These are phyloP conservation scores for Osmerus mordax DNA, from an alignment of 2,113 vertebrate species.

Conservation along the genomic window DNA sequence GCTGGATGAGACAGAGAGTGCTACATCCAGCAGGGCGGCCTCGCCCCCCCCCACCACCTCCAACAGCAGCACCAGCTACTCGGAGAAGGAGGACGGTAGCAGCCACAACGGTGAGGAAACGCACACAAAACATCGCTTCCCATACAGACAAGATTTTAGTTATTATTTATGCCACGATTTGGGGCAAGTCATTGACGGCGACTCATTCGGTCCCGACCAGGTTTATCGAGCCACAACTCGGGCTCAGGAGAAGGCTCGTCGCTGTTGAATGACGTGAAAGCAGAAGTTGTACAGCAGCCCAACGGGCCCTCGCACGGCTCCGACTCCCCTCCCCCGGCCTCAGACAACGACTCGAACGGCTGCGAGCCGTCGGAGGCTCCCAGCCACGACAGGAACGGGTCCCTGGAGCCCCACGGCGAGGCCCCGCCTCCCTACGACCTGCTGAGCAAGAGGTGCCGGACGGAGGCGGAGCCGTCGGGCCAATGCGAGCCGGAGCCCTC, in stretches of 20 bases:
- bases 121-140: not conserved
- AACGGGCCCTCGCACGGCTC: conserved; percentile 73
- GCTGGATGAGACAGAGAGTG: conserved; percentile 88
- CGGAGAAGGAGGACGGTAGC: conserved; percentile 82
- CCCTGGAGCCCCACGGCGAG: conserved; percentile 53
- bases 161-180: too few relatives aligned
- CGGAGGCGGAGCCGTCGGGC: conserved; percentile 51
- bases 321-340: conserved; percentile 49
- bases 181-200: too few relatives aligned
- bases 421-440: conserved; percentile 34
- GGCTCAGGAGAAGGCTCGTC: conserved; percentile 45
- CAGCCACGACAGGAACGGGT: conserved; percentile 67
- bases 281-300: conserved; percentile 70
- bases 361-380: conserved; percentile 69
- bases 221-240: conserved; percentile 74
- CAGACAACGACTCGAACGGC: conserved; percentile 80
- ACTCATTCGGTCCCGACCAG: conserved; percentile 54
- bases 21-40: conserved; percentile 82
- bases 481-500: conserved; percentile 53
- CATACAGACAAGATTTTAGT: not conserved
- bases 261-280: conserved; percentile 69
- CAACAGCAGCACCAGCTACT: conserved; percentile 87
- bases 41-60: conserved; percentile 85
- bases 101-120: conserved; percentile 83
- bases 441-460: conserved; percentile 60